phyloP scores from a whole-genome alignment of 2,888 invertebrate species.

The Cheilosia soror region DNA sequence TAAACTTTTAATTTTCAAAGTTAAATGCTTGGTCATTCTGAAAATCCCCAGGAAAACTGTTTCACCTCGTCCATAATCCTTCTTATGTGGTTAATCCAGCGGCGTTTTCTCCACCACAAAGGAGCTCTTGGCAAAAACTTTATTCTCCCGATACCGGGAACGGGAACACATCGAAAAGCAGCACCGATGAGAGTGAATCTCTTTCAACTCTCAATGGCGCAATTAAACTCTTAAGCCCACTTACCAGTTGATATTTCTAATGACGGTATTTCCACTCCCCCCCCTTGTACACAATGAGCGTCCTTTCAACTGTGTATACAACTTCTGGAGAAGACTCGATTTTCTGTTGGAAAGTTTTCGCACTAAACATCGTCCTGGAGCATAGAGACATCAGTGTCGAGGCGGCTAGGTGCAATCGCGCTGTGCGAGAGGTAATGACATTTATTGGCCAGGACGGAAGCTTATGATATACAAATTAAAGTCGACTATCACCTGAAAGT shows the following conservation, averaged over 20 bases:
- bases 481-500: constrained; percentile 70
- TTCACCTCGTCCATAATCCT: constrained; percentile 32
- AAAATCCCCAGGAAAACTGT: constrained; percentile 31
- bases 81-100: constrained; percentile 30
- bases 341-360: constrained; percentile 63
- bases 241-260: constrained; percentile 75
- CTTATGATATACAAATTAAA: constrained; percentile 71
- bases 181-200: constrained; percentile 34
- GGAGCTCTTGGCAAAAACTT: constrained; percentile 20
- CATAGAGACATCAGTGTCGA: background rate
- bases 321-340: constrained; percentile 50
- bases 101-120: constrained; percentile 17
- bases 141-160: constrained; percentile 26
- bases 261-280: constrained; percentile 35
- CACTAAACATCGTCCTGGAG: constrained; percentile 55
- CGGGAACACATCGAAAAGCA: constrained; percentile 17
- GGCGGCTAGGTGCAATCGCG: background rate
- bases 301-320: constrained; percentile 21
- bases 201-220: constrained; percentile 66
- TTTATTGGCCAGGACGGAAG: constrained; percentile 70
- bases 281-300: background rate
- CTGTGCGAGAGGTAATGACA: constrained; percentile 47
- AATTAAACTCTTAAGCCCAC: constrained; percentile 75
- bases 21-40: constrained; percentile 66
- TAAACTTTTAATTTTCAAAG: constrained; percentile 63